Evolutionary conservation across 2,113 vertebrate genomes (phyloP).

Genomic region (Melanerpes formicivorus): DNA sequence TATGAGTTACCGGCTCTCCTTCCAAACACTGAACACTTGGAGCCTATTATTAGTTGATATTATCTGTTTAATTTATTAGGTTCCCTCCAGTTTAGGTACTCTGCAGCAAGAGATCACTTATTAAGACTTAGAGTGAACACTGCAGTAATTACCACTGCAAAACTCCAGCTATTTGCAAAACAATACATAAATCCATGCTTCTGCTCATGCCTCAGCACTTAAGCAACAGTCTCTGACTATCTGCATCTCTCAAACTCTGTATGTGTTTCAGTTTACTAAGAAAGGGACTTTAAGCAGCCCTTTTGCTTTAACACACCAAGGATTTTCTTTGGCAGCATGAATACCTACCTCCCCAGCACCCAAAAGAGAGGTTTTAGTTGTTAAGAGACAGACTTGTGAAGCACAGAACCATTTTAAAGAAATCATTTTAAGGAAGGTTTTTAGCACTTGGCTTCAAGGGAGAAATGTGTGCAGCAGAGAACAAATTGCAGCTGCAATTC

Average conservation of each 20-base stretch:
- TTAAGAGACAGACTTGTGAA: constrained; percentile 16
- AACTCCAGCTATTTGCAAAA: not conserved
- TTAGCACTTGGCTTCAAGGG: constrained; percentile 10
- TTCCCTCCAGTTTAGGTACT: not conserved
- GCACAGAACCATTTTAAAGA: constrained; percentile 28
- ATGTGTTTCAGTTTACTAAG: not conserved
- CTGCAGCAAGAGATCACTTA: not conserved
- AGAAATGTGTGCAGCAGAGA: not conserved
- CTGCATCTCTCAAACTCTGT: not conserved
- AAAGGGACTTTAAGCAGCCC: not conserved
- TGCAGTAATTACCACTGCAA: not conserved
- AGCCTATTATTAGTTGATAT: not conserved
- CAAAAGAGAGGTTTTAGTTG: constrained; percentile 15
- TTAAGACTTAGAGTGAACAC: not conserved
- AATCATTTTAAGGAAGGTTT: constrained; percentile 24
- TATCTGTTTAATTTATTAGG: constrained; percentile 6
- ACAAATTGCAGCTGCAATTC: constrained; percentile 28
- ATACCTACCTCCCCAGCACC: constrained; percentile 69
- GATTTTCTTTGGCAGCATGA: not conserved
- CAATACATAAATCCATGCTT: not conserved
- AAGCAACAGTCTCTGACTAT: not conserved
- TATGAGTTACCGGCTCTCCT: not conserved
- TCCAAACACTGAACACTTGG: not conserved
- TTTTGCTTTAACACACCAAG: not conserved
- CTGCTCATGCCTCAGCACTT: not conserved